Base-by-base conservation (phyloP, 2,113 vertebrate genomes). In the Gobiocypris rarus region DNA sequence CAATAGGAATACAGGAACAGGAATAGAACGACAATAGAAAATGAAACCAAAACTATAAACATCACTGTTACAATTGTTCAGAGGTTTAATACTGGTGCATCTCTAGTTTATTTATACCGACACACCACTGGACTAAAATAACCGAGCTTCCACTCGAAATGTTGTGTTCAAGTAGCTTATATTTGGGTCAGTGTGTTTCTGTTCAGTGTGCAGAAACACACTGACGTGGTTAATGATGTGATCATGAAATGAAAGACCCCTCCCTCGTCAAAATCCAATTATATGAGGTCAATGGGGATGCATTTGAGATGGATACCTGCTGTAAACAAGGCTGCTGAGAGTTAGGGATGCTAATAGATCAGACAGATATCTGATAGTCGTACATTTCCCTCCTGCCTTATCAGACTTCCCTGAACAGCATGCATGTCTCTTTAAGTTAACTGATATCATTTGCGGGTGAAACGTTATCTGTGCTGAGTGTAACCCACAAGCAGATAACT, bases 391-490 rank as follows among this genome's bases (percentile, higher is more conserved):
- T 84, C 82, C 76, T 54, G 61, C 24, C 78, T 91, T 86, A 91
- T 92, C 91, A 86, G 84, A 90, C 91, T 89, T 85, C 82, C 82
- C 82, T 82, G 80, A 89, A 75, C 78, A 75, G 77, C 71, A 48
- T 77, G 83, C 83, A 90, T 81, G 86, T 75, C 50, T 84, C 50
- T 34, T 54, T 77, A 41, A 15, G 31, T 41, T 77, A 22, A 41
- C 26, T 75, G 54, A 41, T 31, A 31, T 69, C 9, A 76, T 76
- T 83, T 67, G 45, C 3, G 17, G 38, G 14, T 4, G 38, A 45
- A 75, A 61, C 8, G 0, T 76, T 58, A 67, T 50, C 31, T 24
- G 34, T 28, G 22, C 75, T 22, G 9, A 26, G 34, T 34, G n/a
- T 52, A 41, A 17, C 31, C 52, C 26, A 7, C n/a, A 76, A 67